Base-by-base conservation (phyloP, 1,140 invertebrate genomes). In the Helicorthomorpha holstii region DNA sequence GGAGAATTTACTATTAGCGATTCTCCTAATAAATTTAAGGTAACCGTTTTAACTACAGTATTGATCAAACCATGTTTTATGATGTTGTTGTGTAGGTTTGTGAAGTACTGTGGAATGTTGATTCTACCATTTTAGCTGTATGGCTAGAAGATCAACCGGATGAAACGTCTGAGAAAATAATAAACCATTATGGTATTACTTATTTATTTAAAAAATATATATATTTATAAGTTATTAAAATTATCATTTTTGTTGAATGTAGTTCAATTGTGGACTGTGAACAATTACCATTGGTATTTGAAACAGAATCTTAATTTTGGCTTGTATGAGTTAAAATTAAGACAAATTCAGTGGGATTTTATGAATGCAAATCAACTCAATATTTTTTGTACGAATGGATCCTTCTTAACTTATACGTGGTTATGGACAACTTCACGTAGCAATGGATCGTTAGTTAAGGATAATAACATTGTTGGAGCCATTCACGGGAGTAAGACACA, bases 231-330 rank as follows among this genome's bases (percentile, higher is more conserved):
- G 25, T 46, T 22, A 25, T 22, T 46, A 19, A 25, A 7, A 7
- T 22, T 7, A 4, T 46, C 19, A 7, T 21, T 46, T 46, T 34
- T 34, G 29, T 41, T 7, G 27, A 46, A 55, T 48, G 52, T 58
- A 61, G 61, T 93, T 29, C 77, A 89, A 58, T 63, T 94, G 1
- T 94, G 82, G 72, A 85, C 82, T 3, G 74, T 78, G 46, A 76
- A 76, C 23, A 94, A 94, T 71, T 91, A 88, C 62, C 81, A 91
- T 62, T 94, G 88, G 88, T 91, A 91, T 67, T 64, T 84, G 14
- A 93, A 94, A 62, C 82, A 90, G 61, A 76, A 66, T 47, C 60
- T 84, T 2, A 52, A 55, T 10, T 81, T 80, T 60, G 52, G 63
- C 19, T 57, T 61, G 48, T 59, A 67, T 0, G 65, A 75, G 34